Evolutionary conservation across 2,797 vertebrate species (phyloP).

Genomic region (Gallinago nigripennis): DNA sequence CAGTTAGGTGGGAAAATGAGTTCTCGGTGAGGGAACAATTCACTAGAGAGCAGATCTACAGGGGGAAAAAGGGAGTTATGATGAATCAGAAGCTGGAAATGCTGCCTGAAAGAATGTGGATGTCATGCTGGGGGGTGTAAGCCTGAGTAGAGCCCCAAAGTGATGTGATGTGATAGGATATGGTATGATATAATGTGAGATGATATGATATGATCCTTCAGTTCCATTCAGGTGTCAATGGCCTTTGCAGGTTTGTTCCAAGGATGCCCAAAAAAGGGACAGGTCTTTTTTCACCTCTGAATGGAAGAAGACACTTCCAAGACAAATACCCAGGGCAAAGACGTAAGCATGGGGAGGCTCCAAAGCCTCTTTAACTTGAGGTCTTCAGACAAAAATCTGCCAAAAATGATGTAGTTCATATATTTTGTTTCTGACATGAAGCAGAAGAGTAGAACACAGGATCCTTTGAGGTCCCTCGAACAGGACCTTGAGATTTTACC

Average conservation of each 20-base stretch:
- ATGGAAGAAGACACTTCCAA: not conserved
- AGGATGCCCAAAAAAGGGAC: not conserved
- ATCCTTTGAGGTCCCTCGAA: not conserved
- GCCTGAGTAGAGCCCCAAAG: not conserved
- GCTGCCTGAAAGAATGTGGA: not conserved
- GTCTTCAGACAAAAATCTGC: not conserved
- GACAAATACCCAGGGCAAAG: not conserved
- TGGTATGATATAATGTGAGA: not conserved
- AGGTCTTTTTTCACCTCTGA: not conserved
- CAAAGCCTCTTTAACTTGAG: not conserved
- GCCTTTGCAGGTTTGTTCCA: not conserved
- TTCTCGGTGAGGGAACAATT: not conserved
- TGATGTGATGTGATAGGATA: not conserved
- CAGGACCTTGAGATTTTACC: not conserved
- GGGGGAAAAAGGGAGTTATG: not conserved
- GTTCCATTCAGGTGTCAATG: not conserved
- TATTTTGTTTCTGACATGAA: not conserved
- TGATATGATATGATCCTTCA: not conserved
- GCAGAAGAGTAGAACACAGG: not conserved
- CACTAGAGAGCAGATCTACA: not conserved
- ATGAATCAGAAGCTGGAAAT: fast-evolving
- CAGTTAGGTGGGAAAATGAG: not conserved
- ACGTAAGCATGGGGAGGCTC: not conserved
- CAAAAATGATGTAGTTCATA: not conserved
- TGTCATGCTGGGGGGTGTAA: not conserved